Evolutionary conservation across 1,140 invertebrate species (phyloP).

Genomic region (Nylanderia fulva): DNA sequence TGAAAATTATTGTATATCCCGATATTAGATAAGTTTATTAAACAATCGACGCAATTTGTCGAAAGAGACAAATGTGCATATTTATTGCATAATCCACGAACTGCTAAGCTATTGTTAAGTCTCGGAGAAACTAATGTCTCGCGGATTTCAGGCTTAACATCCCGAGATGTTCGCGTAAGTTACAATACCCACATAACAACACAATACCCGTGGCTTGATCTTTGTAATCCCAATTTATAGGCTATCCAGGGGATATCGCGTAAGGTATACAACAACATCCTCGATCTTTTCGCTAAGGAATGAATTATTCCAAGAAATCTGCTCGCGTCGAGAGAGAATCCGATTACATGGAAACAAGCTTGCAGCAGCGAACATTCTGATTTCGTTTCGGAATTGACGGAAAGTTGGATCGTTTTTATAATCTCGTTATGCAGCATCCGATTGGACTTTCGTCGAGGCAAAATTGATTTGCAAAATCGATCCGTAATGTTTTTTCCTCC

Average conservation of each 20-base stretch:
- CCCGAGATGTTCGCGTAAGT: neutral
- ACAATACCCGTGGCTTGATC: slow-evolving; percentile 1
- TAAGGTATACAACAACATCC: slow-evolving; percentile 17
- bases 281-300: neutral
- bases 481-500: neutral
- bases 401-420: neutral
- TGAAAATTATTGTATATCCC: no score
- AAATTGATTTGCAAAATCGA: neutral
- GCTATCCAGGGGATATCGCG: neutral
- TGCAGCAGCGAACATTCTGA: neutral
- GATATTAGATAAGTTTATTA: neutral
- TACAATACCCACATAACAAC: neutral
- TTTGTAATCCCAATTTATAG: slow-evolving; percentile 46
- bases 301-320: neutral
- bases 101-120: neutral
- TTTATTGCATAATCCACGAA: neutral
- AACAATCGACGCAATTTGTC: neutral
- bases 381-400: neutral
- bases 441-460: neutral
- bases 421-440: neutral
- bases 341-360: neutral
- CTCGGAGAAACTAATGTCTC: neutral
- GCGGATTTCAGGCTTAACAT: neutral
- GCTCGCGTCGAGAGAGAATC: no score
- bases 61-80: neutral